Evolutionary conservation across 2,113 vertebrate genomes (phyloP).

Genomic region (Vicugna pacos): DNA sequence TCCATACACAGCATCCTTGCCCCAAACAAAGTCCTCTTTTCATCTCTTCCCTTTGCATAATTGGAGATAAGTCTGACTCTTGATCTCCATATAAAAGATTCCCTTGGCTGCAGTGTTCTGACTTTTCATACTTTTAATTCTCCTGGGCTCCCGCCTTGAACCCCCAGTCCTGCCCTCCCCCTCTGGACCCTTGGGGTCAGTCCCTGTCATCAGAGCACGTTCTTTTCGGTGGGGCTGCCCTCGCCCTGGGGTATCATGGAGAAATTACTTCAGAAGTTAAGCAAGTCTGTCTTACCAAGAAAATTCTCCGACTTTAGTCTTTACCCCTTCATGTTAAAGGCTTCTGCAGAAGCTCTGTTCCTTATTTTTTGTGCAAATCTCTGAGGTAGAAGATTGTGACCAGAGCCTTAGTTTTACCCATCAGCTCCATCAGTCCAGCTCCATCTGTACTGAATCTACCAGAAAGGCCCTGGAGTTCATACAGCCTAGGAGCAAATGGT

Average conservation of each 20-base stretch:
- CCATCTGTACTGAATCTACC: neutral
- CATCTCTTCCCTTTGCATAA: slow-evolving; percentile 31
- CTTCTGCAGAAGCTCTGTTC: neutral
- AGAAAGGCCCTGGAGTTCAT: neutral
- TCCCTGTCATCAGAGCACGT: neutral
- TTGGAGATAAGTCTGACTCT: neutral
- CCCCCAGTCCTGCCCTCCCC: accelerated
- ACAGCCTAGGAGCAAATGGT: neutral
- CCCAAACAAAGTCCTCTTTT: slow-evolving; percentile 37
- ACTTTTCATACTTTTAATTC: neutral
- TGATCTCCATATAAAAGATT: neutral
- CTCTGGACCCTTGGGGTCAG: neutral
- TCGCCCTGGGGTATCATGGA: neutral
- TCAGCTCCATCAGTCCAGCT: neutral
- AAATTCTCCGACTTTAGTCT: neutral
- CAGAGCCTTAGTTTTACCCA: neutral
- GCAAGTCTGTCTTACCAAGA: neutral
- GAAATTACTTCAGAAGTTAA: neutral
- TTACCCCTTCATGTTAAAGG: neutral
- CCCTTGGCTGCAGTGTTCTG: neutral
- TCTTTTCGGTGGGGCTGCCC: neutral
- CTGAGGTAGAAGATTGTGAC: neutral
- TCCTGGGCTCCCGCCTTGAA: neutral
- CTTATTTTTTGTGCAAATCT: neutral
- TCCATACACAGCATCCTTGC: neutral